Percentiles rank a stretch among this genome's conserved stretches.
Conservation (phyloP, 2,797 vertebrate genomes). For the Gymnoscopelus braueri region DNA sequence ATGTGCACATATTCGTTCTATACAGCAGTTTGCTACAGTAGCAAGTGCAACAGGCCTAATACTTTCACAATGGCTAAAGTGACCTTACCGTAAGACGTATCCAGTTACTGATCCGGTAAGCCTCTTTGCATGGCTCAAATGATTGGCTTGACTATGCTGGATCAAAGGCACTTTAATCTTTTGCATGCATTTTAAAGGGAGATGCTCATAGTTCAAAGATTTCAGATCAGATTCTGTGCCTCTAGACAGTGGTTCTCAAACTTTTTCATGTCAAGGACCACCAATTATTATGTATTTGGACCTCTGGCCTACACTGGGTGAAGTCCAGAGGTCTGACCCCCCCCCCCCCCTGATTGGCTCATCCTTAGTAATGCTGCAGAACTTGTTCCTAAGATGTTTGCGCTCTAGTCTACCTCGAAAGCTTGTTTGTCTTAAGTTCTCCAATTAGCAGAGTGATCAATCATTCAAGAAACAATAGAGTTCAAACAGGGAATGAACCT, state of each 20-base stretch:
- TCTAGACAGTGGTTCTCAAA: neutral
- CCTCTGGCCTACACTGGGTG: too few species aligned
- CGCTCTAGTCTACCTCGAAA: too few species aligned
- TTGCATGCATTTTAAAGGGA: conserved; percentile 46
- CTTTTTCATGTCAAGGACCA: too few species aligned
- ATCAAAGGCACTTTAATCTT: conserved; percentile 81
- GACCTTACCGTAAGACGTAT: conserved; percentile 73
- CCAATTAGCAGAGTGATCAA: conserved; percentile 22
- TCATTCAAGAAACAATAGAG: conserved; percentile 18
- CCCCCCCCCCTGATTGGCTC: conserved; percentile 15
- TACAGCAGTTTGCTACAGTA: conserved; percentile 42
- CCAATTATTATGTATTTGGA: too few species aligned
- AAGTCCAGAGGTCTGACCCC: too few species aligned
- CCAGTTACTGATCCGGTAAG: conserved; percentile 77
- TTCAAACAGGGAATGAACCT: neutral
- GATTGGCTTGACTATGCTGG: conserved; percentile 74
- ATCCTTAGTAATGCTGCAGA: conserved; percentile 2
- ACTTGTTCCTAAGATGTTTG: too few species aligned
- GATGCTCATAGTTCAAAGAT: conserved; percentile 71
- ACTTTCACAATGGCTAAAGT: conserved; percentile 68
- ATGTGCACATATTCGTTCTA: conserved; percentile 1
- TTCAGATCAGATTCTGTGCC: conserved; percentile 64
- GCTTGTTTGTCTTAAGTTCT: conserved; percentile 3
- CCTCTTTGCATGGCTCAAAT: conserved; percentile 78
- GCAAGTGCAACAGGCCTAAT: conserved; percentile 44